These are phyloP conservation scores for Rotaria macrura DNA, from an alignment of 2,888 invertebrate genomes.

Conservation along the genomic window DNA sequence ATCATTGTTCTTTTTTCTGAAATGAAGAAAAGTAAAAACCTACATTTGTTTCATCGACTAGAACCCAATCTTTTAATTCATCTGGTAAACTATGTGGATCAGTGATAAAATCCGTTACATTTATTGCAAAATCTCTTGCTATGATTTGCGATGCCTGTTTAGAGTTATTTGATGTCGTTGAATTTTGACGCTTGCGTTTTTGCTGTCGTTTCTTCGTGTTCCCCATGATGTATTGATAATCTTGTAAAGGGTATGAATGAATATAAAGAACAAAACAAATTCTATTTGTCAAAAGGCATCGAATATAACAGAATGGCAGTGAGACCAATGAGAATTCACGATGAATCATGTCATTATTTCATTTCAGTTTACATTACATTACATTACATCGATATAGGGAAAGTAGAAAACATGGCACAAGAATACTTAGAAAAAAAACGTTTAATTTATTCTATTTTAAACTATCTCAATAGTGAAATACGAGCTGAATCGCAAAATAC, in stretches of 20 bases:
- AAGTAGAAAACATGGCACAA: neutral
- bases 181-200: neutral
- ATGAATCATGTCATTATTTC: neutral
- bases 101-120: neutral
- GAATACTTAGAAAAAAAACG: neutral
- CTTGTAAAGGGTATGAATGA: too few species aligned
- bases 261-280: too few species aligned
- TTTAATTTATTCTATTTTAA: constrained; percentile 28
- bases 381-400: too few species aligned
- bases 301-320: neutral
- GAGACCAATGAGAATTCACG: neutral
- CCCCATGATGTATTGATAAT: neutral
- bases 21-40: too few species aligned
- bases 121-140: neutral
- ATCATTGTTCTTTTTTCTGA: too few species aligned
- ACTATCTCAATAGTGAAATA: constrained; percentile 27
- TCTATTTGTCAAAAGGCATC: neutral
- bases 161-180: neutral
- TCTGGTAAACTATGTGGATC: neutral
- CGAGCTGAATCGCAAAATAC: constrained; percentile 19
- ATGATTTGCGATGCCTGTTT: neutral
- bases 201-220: neutral
- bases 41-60: neutral
- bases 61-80: neutral
- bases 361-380: too few species aligned